phyloP scores from a whole-genome alignment of 2,888 invertebrate species.

The Copidosoma aretas region DNA sequence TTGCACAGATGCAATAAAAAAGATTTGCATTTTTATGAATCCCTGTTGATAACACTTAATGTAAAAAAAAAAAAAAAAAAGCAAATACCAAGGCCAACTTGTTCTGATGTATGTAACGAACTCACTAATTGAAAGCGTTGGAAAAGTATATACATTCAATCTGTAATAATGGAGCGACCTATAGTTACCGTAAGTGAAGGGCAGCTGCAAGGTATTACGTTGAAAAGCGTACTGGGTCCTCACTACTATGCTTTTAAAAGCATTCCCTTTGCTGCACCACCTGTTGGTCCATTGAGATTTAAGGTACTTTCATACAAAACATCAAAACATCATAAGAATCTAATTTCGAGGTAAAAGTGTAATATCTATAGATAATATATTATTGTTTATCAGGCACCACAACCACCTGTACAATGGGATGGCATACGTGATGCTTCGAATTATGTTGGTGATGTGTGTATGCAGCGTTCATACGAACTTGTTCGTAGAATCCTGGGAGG shows the following conservation, averaged over 20 bases:
- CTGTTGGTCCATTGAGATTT: conserved; percentile 51
- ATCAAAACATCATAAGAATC: no score
- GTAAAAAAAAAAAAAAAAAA: no score
- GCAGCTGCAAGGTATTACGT: background rate
- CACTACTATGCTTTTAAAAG: conserved; percentile 53
- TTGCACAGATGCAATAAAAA: no score
- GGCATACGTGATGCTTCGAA: conserved; percentile 42
- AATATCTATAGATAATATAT: no score
- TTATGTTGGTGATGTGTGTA: background rate
- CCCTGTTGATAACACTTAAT: no score
- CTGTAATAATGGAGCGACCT: background rate
- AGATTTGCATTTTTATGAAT: no score
- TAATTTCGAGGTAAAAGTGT: no score
- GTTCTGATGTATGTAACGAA: no score
- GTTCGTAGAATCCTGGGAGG: conserved; percentile 19
- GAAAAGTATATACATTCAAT: no score
- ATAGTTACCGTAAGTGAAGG: background rate
- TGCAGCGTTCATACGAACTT: background rate
- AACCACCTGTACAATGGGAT: conserved; percentile 39
- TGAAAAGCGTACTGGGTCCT: conserved; percentile 45
- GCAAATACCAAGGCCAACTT: no score
- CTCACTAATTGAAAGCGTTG: no score
- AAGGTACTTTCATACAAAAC: background rate
- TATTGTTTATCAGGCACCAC: conserved; percentile 39
- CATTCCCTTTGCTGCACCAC: conserved; percentile 58